Base-by-base conservation (phyloP, 2,888 invertebrate species). In the Rambutsinella grinnellia region DNA sequence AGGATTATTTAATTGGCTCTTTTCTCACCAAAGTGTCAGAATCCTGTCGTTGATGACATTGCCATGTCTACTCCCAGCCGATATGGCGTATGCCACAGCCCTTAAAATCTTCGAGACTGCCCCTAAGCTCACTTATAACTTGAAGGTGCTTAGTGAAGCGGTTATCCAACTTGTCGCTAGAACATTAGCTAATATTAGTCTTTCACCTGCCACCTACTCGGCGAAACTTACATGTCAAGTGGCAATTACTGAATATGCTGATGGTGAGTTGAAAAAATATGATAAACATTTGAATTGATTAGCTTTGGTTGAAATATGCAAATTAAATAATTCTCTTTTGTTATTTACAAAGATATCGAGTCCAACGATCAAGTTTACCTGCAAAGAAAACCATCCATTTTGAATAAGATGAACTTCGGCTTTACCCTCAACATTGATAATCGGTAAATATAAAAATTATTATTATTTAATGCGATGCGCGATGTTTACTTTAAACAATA, bases 1-100 rank as follows among this genome's bases (percentile, higher is more conserved):
- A 85, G 96, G 96, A 2, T 87, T 97, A 26, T 89, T 95, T 69
- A 96, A 95, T 87, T 96, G 96, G 94, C 88, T 97, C 80, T 94
- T 96, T 88, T 92, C 93, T 84, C 93, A 93, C 85, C 90, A 91
- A 80, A 93, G 94, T 54, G 91, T 96, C 87, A 92, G 94, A 84
- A 88, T 94, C 57, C 88, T 97, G 1, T 93, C 94, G 0, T 88
- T 95, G 28, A 87, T 95, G 74, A 92, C 94, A 65, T 89, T 97
- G 75, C 97, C 97, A 0, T 96, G 94, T 85, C 91, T 94, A 57
- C 88, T 97, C 68, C 96, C 97, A 21, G 92, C 93, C 68, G 97
- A 97, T 86, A 92, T 97, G 80, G 90, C 94, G 85, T 92, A 93
- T 86, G 95, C 94, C 71, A 93, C 94, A 77, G 91, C 94, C 81